These are phyloP conservation scores for Pitangus sulphuratus DNA, from an alignment of 2,797 vertebrate genomes.

Conservation along the genomic window DNA sequence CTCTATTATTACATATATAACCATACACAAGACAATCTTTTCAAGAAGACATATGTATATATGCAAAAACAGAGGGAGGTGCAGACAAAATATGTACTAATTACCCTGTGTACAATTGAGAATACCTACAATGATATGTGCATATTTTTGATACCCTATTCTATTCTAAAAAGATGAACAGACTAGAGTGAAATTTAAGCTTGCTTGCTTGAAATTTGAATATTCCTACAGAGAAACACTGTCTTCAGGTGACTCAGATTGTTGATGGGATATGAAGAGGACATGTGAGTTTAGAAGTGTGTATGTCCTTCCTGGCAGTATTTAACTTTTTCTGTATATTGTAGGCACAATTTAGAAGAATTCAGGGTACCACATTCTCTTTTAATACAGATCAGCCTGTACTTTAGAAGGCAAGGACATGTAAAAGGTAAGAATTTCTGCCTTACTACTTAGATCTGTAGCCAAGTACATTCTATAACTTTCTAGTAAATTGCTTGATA, in stretches of 20 bases:
- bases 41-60: not conserved
- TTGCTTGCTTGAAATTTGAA: not conserved
- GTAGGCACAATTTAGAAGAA: not conserved
- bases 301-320: not conserved
- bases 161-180: not conserved
- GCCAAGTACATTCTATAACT: not conserved
- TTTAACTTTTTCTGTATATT: not conserved
- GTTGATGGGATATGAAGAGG: not conserved
- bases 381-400: not conserved
- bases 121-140: not conserved
- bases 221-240: not conserved
- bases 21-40: not conserved
- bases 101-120: not conserved
- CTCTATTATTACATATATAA: not conserved
- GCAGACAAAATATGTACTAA: not conserved
- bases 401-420: not conserved
- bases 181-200: not conserved
- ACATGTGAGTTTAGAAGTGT: not conserved
- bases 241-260: not conserved
- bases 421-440: not conserved
- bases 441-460: not conserved
- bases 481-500: not conserved
- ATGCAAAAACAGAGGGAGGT: not conserved
- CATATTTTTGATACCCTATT: not conserved
- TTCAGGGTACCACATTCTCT: not conserved